Conservation (phyloP, 1,140 invertebrate genomes). For the Heliconius hermathena region DNA sequence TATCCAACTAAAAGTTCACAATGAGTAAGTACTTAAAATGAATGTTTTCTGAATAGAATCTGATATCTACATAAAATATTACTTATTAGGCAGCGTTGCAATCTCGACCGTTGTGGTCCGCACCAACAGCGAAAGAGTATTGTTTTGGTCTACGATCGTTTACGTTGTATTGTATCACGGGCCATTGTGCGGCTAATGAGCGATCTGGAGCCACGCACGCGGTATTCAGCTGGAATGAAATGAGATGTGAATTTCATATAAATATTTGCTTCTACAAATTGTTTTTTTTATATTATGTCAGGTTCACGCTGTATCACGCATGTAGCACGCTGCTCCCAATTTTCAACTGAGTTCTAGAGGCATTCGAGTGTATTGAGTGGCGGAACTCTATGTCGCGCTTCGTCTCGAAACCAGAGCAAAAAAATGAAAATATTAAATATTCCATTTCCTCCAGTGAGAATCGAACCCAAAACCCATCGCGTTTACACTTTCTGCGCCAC, state of each 20-base stretch:
- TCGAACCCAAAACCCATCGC: too few species aligned
- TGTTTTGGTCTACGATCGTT: conserved; percentile 49
- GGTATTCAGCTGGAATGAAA: conserved; percentile 47
- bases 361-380: too few species aligned
- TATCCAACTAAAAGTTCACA: background rate
- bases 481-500: too few species aligned
- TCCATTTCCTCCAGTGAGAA: too few species aligned
- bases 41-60: conserved; percentile 13
- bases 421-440: too few species aligned
- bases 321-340: too few species aligned
- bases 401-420: too few species aligned
- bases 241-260: conserved; percentile 17
- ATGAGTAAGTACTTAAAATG: background rate
- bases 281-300: too few species aligned
- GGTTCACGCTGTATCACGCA: too few species aligned
- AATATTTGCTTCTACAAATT: background rate
- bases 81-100: conserved; percentile 25
- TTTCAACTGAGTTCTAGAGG: too few species aligned
- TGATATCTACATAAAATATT: conserved; percentile 10
- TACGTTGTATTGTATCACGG: conserved; percentile 52
- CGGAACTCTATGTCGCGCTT: too few species aligned
- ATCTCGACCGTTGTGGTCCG: conserved; percentile 25
- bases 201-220: conserved; percentile 60
- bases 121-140: conserved; percentile 27
- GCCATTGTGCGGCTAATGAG: conserved; percentile 70